Conservation (phyloP, 2,797 vertebrate genomes). For the Enteromius unitaeniatus region DNA sequence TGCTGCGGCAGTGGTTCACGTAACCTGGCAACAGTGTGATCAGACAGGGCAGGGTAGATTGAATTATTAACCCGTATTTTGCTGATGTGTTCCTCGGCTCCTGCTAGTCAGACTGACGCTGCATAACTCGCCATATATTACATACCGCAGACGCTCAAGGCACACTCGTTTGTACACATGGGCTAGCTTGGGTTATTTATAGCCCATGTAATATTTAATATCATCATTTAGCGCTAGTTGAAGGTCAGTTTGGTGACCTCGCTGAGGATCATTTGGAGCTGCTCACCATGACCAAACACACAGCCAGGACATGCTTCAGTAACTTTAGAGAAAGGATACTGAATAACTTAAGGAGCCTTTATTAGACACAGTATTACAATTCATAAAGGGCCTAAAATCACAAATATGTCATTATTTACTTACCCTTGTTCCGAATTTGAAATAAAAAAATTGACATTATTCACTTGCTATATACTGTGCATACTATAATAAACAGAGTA, state of each 20-base stretch:
- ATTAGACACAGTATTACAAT: not conserved
- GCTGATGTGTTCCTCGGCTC: slow-evolving; percentile 40
- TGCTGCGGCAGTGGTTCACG: slow-evolving; percentile 52
- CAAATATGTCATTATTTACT: not conserved
- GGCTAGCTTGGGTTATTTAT: slow-evolving; percentile 31
- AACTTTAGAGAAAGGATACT: slow-evolving; percentile 72
- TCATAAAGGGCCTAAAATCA: not conserved
- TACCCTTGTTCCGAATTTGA: not conserved
- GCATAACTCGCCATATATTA: slow-evolving; percentile 14
- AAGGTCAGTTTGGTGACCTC: slow-evolving; percentile 78
- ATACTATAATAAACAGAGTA: not conserved
- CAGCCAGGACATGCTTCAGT: slow-evolving; percentile 71
- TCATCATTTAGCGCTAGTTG: slow-evolving; percentile 61
- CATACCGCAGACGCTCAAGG: not conserved
- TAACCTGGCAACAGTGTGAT: slow-evolving; percentile 57
- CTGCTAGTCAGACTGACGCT: slow-evolving; percentile 36
- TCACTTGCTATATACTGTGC: not conserved
- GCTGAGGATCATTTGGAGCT: slow-evolving; percentile 66
- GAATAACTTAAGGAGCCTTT: slow-evolving; percentile 54
- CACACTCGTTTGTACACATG: slow-evolving; percentile 10
- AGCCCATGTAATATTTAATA: slow-evolving; percentile 24
- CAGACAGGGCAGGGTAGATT: slow-evolving; percentile 53
- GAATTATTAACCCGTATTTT: slow-evolving; percentile 58
- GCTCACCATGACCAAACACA: slow-evolving; percentile 71
- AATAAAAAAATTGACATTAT: not conserved